Evolutionary conservation across 2,888 invertebrate species (phyloP).

Genomic region (Syrphus vitripennis): DNA sequence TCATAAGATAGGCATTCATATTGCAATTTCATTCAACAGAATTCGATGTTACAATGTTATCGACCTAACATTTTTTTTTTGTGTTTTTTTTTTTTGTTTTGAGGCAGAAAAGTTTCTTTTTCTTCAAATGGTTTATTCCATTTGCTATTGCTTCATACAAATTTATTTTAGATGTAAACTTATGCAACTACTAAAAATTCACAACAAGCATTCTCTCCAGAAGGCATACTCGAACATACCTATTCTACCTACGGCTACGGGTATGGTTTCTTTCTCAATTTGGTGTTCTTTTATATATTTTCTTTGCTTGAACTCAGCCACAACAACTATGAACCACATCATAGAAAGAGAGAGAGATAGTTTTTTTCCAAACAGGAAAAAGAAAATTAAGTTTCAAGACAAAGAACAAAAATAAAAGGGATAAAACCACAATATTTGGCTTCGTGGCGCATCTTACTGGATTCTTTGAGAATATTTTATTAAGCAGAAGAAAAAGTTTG

Average conservation of each 20-base stretch:
- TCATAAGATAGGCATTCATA: too few species aligned
- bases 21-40: neutral
- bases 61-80: neutral
- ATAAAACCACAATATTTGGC: constrained; percentile 54
- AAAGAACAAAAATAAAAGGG: constrained; percentile 24
- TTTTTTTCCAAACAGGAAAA: neutral
- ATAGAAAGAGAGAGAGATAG: neutral
- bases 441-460: constrained; percentile 48
- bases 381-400: constrained; percentile 15
- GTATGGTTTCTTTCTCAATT: neutral
- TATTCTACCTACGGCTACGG: neutral
- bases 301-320: neutral
- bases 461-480: constrained; percentile 61
- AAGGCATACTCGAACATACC: too few species aligned
- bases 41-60: neutral
- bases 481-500: constrained; percentile 52
- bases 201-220: neutral
- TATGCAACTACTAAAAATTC: neutral
- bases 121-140: neutral
- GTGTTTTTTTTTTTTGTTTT: neutral
- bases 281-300: neutral
- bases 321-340: constrained; percentile 2
- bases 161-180: neutral
- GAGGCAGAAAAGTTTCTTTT: neutral
- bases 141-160: neutral